Evolutionary conservation across 1,140 invertebrate genomes (phyloP), one percentile per base, ranked within the genome.

Genomic region (Saxidomus purpurata): DNA sequence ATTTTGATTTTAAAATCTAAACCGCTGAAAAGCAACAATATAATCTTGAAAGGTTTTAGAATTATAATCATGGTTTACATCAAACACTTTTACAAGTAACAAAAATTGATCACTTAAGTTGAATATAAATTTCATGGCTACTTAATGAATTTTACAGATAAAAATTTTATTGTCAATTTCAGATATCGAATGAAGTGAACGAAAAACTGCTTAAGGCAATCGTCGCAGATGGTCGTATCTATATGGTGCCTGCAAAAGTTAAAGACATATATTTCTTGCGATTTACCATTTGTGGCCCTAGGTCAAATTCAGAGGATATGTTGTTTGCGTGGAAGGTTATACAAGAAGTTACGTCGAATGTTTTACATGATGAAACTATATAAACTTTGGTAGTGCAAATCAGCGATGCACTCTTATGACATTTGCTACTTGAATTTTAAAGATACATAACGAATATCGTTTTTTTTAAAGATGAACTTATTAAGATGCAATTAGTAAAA

Each of bases 241-340:
- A 98, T 94, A 96, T 99, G 92, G 97, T 99, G 0, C 97, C 98
- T 1, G 98, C 98, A 0, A 97, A 96, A 47, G 88, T 95, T 8
- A 92, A 93, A 40, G 92, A 89, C 22, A 94, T 84, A 25, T 97
- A 97, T 89, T 97, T 99, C 22, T 97, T 99, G 13, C 96, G 99
- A 81, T 98, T 99, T 93, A 97, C 97, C 0, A 95, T 99, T 0
- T 98, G 98, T 94, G 98, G 97, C 55, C 96, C 97, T 80, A 95
- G 97, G 31, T 97, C 97, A 0, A 97, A 97, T 55, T 96, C 96
- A 25, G 95, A 97, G 40, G 98, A 99, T 94, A 97, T 99, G 38
- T 95, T 97, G 3, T 98, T 97, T 91, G 97, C 98, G 1, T 99
- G 98, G 98, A 97, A 97, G 52, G 97, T 98, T 95, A 98, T 99